Percentiles rank a stretch among this genome's conserved stretches.
Evolutionary conservation across 1,140 invertebrate species (phyloP).

Genomic region (Drosophila tani): DNA sequence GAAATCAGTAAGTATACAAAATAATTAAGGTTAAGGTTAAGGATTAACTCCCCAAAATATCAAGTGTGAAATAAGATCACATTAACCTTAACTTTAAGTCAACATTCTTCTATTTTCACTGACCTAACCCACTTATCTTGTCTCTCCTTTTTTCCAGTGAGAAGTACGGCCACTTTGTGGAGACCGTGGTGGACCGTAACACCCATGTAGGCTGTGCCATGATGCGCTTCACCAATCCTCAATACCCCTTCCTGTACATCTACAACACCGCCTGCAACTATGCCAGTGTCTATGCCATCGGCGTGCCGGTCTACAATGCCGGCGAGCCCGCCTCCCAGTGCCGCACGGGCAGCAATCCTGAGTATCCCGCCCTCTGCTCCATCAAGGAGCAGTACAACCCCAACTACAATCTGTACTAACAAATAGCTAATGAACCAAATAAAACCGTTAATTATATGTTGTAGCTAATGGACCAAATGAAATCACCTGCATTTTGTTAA

Average conservation of each 20-base stretch:
- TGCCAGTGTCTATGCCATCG: constrained; percentile 75
- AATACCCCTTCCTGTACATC: constrained; percentile 78
- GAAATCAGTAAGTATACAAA: constrained; percentile 69
- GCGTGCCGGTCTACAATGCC: constrained; percentile 68
- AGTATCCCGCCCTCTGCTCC: constrained; percentile 71
- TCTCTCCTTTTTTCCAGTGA: constrained; percentile 42
- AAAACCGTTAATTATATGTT: constrained; percentile 6
- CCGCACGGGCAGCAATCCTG: constrained; percentile 66
- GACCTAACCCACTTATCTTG: neutral
- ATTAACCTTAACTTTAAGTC: neutral
- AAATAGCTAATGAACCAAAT: constrained; percentile 29
- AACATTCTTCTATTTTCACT: neutral
- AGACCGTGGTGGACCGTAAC: constrained; percentile 76
- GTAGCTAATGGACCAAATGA: constrained; percentile 30
- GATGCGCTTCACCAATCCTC: constrained; percentile 75
- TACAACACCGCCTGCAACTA: constrained; percentile 83
- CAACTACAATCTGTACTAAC: constrained; percentile 65
- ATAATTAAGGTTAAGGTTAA: neutral
- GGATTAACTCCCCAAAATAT: too few relatives aligned
- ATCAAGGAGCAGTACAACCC: constrained; percentile 72
- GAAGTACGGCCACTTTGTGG: constrained; percentile 80
- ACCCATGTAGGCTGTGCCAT: constrained; percentile 82
- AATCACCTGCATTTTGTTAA: constrained; percentile 31
- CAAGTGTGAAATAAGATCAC: too few relatives aligned
- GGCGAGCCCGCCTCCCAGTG: constrained; percentile 76